Base-by-base conservation (phyloP, 2,797 vertebrate genomes). In the Acipenser ruthenus region DNA sequence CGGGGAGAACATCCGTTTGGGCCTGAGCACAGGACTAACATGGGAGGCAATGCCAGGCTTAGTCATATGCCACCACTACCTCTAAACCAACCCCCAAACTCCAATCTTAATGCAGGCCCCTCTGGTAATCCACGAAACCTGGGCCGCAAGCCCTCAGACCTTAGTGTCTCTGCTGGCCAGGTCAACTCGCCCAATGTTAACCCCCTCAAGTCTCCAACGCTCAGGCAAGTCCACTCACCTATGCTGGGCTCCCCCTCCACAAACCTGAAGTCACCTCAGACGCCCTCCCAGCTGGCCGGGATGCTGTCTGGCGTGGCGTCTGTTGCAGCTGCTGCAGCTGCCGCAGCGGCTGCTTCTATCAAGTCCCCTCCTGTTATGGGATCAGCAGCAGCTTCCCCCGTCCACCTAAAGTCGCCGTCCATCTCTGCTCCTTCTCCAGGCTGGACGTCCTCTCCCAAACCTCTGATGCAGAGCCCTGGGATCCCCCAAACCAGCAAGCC, bases 341-440 rank as follows among this genome's bases (percentile, higher is more conserved):
- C 91, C 67, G 82, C 93, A 60, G 93, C 94, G 1, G 93, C 89
- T 78, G 92, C 94, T 73, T 98, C 97, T 89, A 99, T 98, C 82
- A 98, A 97, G 75, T 97, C 97, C 58, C 95, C 95, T 50, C 94
- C 96, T 9, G 93, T 98, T 84, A 88, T 99, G 95, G 96, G 96
- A 74, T 99, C 97, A 77, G 97, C 96, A 82, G 97, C 95, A 78
- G 95, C 97, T 77, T 99, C 97, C 73, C 97, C 97, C 71, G 97
- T 99, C 84, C 97, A 99, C 86, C 95, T 99, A 92, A 96, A 98
- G 86, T 99, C 97, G 76, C 97, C 97, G 0, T 98, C 97, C 71
- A 94, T 99, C 80, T 95, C 95, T 1, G 94, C 95, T 78, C 97
- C 97, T 58, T 99, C 96, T 66, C 97, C 97, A 0, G 94, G 95